Evolutionary conservation across 2,888 invertebrate species (phyloP).

Genomic region (Drosophila robusta): DNA sequence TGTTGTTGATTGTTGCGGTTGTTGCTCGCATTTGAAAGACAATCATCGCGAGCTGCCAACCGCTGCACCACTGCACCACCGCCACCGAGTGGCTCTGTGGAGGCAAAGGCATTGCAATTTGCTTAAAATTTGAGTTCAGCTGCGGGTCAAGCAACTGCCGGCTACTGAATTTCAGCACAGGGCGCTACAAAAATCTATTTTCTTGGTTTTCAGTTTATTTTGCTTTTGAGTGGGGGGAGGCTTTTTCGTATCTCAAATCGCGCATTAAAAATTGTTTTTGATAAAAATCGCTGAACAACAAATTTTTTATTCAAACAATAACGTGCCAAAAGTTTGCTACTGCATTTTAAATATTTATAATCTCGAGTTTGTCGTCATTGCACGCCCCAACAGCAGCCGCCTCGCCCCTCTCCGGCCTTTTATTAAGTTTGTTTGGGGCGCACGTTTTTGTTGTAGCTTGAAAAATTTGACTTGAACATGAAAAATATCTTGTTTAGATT

Average conservation of each 20-base stretch:
- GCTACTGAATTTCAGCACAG: conserved; percentile 74
- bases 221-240: conserved; percentile 3
- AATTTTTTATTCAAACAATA: conserved; percentile 72
- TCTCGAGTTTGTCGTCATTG: conserved; percentile 59
- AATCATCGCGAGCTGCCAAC: conserved; percentile 56
- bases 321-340: conserved; percentile 84
- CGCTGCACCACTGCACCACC: conserved; percentile 21
- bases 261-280: conserved; percentile 68
- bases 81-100: conserved; percentile 15
- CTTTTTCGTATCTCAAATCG: conserved; percentile 51
- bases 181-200: conserved; percentile 59
- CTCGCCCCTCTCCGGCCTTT: conserved; percentile 3
- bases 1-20: conserved; percentile 42
- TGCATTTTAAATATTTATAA: conserved; percentile 82
- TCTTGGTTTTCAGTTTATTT: conserved; percentile 32
- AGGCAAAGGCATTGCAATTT: conserved; percentile 70
- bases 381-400: conserved; percentile 23
- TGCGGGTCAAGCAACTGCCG: conserved; percentile 74
- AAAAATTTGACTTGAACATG: conserved; percentile 76
- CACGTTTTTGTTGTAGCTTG: conserved; percentile 83
- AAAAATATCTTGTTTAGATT: conserved; percentile 84
- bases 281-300: conserved; percentile 72
- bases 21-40: conserved; percentile 73
- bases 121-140: conserved; percentile 78
- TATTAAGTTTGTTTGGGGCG: conserved; percentile 68